Base-by-base conservation (phyloP, 2,888 invertebrate genomes). In the Athalia circularis region DNA sequence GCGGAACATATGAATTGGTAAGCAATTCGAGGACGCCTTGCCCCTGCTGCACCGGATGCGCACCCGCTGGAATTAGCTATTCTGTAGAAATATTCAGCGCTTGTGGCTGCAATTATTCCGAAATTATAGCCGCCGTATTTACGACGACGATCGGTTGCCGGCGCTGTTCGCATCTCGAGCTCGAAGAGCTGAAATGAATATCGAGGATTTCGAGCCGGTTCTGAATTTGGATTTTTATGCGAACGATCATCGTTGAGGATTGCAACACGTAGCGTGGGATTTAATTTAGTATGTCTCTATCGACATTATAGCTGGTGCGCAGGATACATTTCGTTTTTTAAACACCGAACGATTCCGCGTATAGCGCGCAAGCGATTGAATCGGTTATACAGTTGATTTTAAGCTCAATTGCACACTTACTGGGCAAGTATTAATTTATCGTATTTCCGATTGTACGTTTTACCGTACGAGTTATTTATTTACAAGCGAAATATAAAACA, bases 401-500 rank as follows among this genome's bases (percentile, higher is more conserved):
- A 57, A 47, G 72, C 15, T 47, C 72, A 59, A 72, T 72, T 72
- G 72, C 72, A 72, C 59, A 72, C 72, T 72, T 72, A 72, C 7
- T 59, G 47, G 57, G 59, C 11, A 72, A 72, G 45, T 72, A 59
- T 59, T 59, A 57, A 72, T 72, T 72, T 59, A 72, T 72, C 59
- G 72, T 72, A 29, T 72, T 72, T 72, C 59, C 59, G 59, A 72
- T 72, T 59, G 57, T 47, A 15, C 62, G 47, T 54, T n/a, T 52
- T 70, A 70, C 54, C 52, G 9, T 43, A n/a, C 57, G 13, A 72
- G 72, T 72, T 82, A 83, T 83, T 83, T 83, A 82, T 82, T 78
- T 76, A 83, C 80, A 79, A 72, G 79, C 77, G 70, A 82, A 81
- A 81, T 81, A 79, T 80, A 82, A 80, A 82, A 83, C 81, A 72